A percentile compares a stretch with the other conserved stretches of the same genome.
Evolutionary conservation across 2,113 vertebrate species (phyloP).

Genomic region (Datnioides undecimradiatus): DNA sequence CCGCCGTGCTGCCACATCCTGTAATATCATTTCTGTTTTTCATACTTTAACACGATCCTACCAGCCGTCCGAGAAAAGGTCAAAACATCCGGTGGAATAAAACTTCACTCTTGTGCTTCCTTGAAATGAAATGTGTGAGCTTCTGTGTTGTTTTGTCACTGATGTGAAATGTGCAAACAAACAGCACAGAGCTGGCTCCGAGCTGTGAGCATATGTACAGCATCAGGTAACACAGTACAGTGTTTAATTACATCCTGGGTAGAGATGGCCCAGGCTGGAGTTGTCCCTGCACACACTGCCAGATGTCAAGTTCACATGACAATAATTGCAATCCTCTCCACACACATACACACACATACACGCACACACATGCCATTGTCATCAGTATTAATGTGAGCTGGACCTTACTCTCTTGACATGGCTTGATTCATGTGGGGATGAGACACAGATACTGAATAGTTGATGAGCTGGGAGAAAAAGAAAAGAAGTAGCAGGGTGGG

Average conservation of each 20-base stretch:
- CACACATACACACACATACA: constrained; percentile 23
- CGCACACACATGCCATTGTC: constrained; percentile 52
- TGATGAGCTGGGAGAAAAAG: constrained; percentile 82
- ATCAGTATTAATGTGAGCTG: constrained; percentile 68
- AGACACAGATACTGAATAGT: constrained; percentile 85
- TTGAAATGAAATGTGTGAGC: not conserved
- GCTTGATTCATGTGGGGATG: constrained; percentile 80
- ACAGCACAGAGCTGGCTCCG: constrained; percentile 25
- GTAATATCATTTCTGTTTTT: constrained; percentile 1
- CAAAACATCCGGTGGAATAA: not conserved
- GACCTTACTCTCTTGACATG: constrained; percentile 72
- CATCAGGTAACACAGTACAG: constrained; percentile 69
- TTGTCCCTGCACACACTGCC: constrained; percentile 27
- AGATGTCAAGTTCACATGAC: constrained; percentile 73
- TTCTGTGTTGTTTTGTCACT: not conserved
- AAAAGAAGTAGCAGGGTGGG: constrained; percentile 64
- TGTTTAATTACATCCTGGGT: constrained; percentile 75
- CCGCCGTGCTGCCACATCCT: constrained; percentile 18
- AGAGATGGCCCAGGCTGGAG: constrained; percentile 49
- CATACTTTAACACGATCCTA: not conserved
- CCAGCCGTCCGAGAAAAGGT: not conserved
- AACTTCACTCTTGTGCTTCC: not conserved
- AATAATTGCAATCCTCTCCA: constrained; percentile 50
- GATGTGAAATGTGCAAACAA: constrained; percentile 44
- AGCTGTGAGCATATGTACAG: constrained; percentile 46